Percentiles rank a stretch among this genome's conserved stretches.
phyloP scores from a whole-genome alignment of 2,888 invertebrate species.

The Apotomis turbidana region DNA sequence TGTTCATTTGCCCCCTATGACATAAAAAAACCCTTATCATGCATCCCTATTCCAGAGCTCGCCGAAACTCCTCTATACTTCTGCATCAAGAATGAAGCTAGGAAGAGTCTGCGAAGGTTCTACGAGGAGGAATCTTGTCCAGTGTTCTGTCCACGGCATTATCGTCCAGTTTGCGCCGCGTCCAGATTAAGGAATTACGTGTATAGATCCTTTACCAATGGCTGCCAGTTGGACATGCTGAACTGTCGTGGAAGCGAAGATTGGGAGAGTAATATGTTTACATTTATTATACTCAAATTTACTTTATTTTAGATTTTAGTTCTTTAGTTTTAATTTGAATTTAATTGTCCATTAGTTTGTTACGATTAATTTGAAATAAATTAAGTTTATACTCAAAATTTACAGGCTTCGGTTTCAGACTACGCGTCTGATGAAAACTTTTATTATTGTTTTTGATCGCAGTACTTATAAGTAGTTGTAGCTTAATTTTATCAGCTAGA shows the following conservation, averaged over 20 bases:
- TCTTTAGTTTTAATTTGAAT: too few species aligned
- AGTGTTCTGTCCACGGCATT: constrained; percentile 69
- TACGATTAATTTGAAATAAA: too few species aligned
- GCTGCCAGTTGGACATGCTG: constrained; percentile 72
- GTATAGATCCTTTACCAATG: constrained; percentile 68
- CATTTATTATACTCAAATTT: too few species aligned
- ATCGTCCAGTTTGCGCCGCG: constrained; percentile 70
- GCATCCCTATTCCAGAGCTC: constrained; percentile 51
- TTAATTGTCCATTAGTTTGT: too few species aligned
- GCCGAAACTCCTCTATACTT: constrained; percentile 57
- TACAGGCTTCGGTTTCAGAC: too few species aligned
- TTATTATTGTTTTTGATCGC: too few species aligned
- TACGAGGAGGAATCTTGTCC: constrained; percentile 69
- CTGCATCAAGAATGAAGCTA: constrained; percentile 59
- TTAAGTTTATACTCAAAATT: too few species aligned
- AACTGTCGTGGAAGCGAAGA: constrained; percentile 73
- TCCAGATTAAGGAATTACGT: constrained; percentile 58
- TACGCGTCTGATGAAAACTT: too few species aligned
- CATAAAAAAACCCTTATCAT: background rate
- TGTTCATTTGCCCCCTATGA: too few species aligned
- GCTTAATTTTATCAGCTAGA: too few species aligned
- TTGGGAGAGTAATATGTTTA: background rate
- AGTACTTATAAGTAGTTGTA: too few species aligned
- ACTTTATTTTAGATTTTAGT: too few species aligned
- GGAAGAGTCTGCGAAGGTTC: constrained; percentile 48